Evolutionary conservation across 2,888 invertebrate genomes (phyloP), one percentile per base, ranked within the genome.

Genomic region (Lepidocyrtinus sp.): DNA sequence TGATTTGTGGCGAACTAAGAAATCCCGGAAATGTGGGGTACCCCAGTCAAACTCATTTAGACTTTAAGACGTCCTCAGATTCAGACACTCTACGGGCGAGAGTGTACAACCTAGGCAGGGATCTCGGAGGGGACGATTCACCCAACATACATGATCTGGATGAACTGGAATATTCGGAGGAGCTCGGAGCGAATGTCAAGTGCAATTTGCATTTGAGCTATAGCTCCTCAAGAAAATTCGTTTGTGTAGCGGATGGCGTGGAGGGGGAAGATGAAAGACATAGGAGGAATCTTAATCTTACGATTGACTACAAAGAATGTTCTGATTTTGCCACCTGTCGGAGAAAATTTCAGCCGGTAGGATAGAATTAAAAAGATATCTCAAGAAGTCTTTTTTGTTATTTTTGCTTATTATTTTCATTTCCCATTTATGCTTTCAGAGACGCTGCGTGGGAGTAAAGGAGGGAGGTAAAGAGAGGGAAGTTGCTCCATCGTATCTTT

Each of bases 271-370:
- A 36, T 36, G 36, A 12, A 12, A 36, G 36, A 36, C n/a, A n/a
- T n/a, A 36, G 36, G 36, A 36, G 12, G 5, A 12, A 36, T 12
- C 12, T 36, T 7, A 63, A 63, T 19, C 9, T 24, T 19, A 63
- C 22, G 0, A 17, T 72, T 36, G 72, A 72, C 63, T 63, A 22
- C 46, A 19, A n/a, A n/a, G 72, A 62, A 22, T 72, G 72, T 21
- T 27, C 36, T 62, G 72, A 72, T 21, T 0, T 17, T 1, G 45
- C 72, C 3, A 45, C 17, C 21, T 72, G 72, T 19, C 61, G 61
- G 21, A 19, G 63, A 21, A 72, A 1, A 2, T 62, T 59, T 36
- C 61, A n/a, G 24, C 2, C 19, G 63, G 55, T 21, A 12, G 12
- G 36, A 7, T 7, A 36, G 5, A 36, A 36, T 36, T 7, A 36